Evolutionary conservation across 2,797 vertebrate genomes (phyloP).

Genomic region (Zenarchopterus dispar): DNA sequence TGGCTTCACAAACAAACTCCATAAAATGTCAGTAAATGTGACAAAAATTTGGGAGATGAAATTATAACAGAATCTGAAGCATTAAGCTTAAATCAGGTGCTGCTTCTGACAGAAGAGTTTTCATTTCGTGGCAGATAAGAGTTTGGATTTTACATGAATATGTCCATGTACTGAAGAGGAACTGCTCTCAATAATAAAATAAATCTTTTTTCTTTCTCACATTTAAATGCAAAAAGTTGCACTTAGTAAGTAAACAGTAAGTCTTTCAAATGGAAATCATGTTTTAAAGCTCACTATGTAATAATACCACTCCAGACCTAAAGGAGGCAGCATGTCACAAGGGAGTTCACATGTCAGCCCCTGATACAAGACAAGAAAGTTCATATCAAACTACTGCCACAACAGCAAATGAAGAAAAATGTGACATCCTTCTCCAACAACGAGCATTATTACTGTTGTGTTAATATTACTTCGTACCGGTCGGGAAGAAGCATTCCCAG

Average conservation of each 20-base stretch:
- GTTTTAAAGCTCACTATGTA: too few species aligned
- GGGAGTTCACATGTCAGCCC: too few species aligned
- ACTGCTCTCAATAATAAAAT: slow-evolving; percentile 17
- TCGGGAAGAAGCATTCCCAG: too few species aligned
- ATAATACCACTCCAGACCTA: too few species aligned
- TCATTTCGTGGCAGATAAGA: slow-evolving; percentile 80
- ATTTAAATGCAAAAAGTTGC: slow-evolving; percentile 3
- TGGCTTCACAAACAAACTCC: slow-evolving; percentile 55
- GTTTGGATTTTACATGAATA: slow-evolving; percentile 85
- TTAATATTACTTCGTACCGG: too few species aligned
- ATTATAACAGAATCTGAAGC: slow-evolving; percentile 26
- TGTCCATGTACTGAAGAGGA: slow-evolving; percentile 2
- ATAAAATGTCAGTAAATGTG: slow-evolving; percentile 37
- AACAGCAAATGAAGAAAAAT: too few species aligned
- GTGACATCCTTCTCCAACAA: too few species aligned
- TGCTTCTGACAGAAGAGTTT: slow-evolving; percentile 82
- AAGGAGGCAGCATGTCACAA: too few species aligned
- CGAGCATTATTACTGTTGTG: too few species aligned
- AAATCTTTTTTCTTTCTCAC: slow-evolving; percentile 2
- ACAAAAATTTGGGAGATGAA: slow-evolving; percentile 1
- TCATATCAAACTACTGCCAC: too few species aligned
- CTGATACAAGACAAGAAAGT: too few species aligned
- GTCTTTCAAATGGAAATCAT: background rate
- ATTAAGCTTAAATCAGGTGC: slow-evolving; percentile 21
- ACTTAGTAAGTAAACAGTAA: background rate